Evolutionary conservation across 1,140 invertebrate species (phyloP).

Genomic region (Rhysida immarginata): DNA sequence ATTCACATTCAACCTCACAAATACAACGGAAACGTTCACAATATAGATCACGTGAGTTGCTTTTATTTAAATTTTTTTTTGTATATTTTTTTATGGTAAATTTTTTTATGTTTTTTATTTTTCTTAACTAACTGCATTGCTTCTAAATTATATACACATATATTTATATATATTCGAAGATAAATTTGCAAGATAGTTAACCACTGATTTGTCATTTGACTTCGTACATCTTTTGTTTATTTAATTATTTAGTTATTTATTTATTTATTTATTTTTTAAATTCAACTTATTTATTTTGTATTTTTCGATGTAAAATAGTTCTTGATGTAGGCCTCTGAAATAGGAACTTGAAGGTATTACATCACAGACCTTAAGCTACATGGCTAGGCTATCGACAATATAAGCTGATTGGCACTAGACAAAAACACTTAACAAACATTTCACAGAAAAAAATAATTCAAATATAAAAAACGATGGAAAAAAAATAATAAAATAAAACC

Average conservation of each 20-base stretch:
- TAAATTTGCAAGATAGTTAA: slow-evolving; percentile 6
- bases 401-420: neutral
- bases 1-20: slow-evolving; percentile 1
- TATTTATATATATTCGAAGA: slow-evolving; percentile 7
- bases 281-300: too few relatives aligned
- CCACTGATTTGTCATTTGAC: neutral
- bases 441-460: neutral
- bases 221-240: neutral
- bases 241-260: neutral
- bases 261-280: too few relatives aligned
- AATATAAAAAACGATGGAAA: neutral
- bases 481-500: too few relatives aligned
- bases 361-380: slow-evolving; percentile 4
- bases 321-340: neutral
- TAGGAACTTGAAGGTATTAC: slow-evolving; percentile 5
- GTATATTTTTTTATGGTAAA: too few relatives aligned
- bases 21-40: neutral
- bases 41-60: neutral
- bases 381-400: neutral
- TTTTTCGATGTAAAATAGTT: slow-evolving; percentile 3
- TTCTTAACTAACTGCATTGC: slow-evolving; percentile 5
- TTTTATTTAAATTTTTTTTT: too few relatives aligned
- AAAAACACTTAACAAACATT: too few relatives aligned
- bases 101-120: too few relatives aligned
- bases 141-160: slow-evolving; percentile 6